These are phyloP conservation scores for Phycodurus eques DNA, from an alignment of 2,113 vertebrate genomes.

Conservation along the genomic window DNA sequence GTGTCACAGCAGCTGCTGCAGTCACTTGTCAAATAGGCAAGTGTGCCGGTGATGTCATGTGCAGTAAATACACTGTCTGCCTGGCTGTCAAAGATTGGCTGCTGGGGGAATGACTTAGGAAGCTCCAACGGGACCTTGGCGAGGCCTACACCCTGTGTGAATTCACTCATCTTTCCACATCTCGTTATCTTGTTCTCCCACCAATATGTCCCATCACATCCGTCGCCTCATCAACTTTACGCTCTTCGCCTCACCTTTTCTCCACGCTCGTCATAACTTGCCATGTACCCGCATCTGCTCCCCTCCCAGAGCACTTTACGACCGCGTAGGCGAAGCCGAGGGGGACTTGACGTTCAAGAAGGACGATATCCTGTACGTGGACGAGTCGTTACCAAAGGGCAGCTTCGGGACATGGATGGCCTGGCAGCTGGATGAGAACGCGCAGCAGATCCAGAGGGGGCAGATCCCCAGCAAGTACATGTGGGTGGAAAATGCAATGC, in stretches of 20 bases:
- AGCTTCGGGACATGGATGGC: slow-evolving; percentile 96
- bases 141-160: not conserved
- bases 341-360: slow-evolving; percentile 96
- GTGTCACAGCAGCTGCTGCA: slow-evolving; percentile 63
- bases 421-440: slow-evolving; percentile 97
- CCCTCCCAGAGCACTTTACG: slow-evolving; percentile 88
- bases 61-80: slow-evolving; percentile 61
- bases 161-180: slow-evolving; percentile 16
- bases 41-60: slow-evolving; percentile 62
- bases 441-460: slow-evolving; percentile 92
- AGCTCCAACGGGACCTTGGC: slow-evolving; percentile 26
- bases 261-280: slow-evolving; percentile 4
- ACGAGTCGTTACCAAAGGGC: slow-evolving; percentile 93
- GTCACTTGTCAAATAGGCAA: slow-evolving; percentile 61
- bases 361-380: slow-evolving; percentile 95
- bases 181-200: slow-evolving; percentile 30
- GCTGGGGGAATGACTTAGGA: slow-evolving; percentile 34
- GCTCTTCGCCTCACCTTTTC: not conserved
- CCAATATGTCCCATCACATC: slow-evolving; percentile 15
- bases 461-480: slow-evolving; percentile 99
- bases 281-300: slow-evolving; percentile 38
- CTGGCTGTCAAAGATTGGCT: slow-evolving; percentile 44
- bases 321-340: slow-evolving; percentile 86
- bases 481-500: slow-evolving; percentile 71
- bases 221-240: slow-evolving; percentile 29